Percentiles rank a stretch among this genome's conserved stretches.
Conservation (phyloP, 2,113 vertebrate species). For the Dipodomys spectabilis region DNA sequence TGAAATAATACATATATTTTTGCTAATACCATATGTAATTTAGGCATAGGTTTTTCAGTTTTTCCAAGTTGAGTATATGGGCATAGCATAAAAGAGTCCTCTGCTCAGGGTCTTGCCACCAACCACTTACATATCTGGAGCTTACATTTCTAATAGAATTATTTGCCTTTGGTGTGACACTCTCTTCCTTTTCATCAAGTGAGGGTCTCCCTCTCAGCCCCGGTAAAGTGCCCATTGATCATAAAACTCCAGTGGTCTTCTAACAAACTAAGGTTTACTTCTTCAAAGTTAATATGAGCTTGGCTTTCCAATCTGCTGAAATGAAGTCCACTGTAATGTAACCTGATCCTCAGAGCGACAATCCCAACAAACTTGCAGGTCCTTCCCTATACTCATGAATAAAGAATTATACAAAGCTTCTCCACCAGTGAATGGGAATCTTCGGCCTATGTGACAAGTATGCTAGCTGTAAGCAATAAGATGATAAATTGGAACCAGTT, state of each 20-base stretch:
- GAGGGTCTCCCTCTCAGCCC: background rate
- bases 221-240: background rate
- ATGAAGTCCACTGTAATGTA: background rate
- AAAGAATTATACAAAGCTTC: background rate
- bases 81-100: background rate
- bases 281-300: background rate
- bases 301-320: background rate
- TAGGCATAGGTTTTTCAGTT: background rate
- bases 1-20: background rate
- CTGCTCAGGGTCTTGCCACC: background rate
- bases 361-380: background rate
- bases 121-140: background rate
- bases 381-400: background rate
- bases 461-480: background rate
- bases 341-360: background rate
- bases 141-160: background rate
- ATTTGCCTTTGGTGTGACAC: rapidly evolving
- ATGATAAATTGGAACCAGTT: background rate
- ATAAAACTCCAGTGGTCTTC: background rate
- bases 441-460: background rate
- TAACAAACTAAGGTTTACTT: background rate
- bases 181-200: background rate
- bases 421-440: background rate
- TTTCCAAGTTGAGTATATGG: background rate
- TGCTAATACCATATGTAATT: too few species aligned